A percentile compares a stretch with the other conserved stretches of the same genome.
Evolutionary conservation across 2,888 invertebrate species (phyloP).

Genomic region (Copidosoma aretas): DNA sequence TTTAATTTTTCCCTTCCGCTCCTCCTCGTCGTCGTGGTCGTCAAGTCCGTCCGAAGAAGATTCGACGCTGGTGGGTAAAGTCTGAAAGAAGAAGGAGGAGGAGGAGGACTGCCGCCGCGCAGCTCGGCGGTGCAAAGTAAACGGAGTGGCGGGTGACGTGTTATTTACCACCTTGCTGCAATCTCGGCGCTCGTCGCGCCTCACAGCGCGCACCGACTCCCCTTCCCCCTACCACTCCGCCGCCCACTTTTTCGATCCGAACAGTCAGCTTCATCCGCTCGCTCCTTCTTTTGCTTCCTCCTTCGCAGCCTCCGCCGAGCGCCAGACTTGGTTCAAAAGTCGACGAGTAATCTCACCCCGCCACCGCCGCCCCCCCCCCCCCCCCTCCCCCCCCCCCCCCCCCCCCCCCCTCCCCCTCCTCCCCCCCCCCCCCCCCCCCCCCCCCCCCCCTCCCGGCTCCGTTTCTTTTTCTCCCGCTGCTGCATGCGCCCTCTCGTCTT

Average conservation of each 20-base stretch:
- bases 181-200: slow-evolving; percentile 48
- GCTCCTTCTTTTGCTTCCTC: slow-evolving; percentile 24
- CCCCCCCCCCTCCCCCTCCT: not conserved
- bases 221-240: not conserved
- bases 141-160: slow-evolving; percentile 55
- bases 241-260: no score
- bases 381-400: not conserved
- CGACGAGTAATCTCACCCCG: slow-evolving; percentile 25
- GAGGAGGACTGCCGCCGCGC: not conserved
- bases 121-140: slow-evolving; percentile 47
- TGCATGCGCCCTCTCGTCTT: no score
- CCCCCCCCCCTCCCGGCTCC: no score
- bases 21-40: not conserved
- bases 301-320: slow-evolving; percentile 28
- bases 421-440: not conserved
- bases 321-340: slow-evolving; percentile 32
- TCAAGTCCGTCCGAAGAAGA: slow-evolving; percentile 4
- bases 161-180: slow-evolving; percentile 56
- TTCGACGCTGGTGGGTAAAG: not conserved
- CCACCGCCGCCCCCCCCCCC: not conserved
- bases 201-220: slow-evolving; percentile 9
- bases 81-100: no score
- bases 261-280: not conserved
- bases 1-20: not conserved
- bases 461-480: not conserved